Base-by-base conservation (phyloP, 2,797 vertebrate genomes). In the Chloroceryle inda region DNA sequence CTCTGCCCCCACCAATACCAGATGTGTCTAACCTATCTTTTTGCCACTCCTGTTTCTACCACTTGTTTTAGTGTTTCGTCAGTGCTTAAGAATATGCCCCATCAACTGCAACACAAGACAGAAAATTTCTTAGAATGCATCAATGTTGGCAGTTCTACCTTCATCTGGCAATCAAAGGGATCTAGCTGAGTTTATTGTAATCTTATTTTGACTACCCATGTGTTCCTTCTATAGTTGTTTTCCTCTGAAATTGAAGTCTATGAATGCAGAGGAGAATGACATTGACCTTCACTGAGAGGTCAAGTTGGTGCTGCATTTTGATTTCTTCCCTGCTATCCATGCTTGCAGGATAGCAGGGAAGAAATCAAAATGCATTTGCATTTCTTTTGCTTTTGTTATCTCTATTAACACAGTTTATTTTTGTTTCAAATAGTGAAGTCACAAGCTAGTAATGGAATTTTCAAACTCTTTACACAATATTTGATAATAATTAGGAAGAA, bases 381-480 rank as follows among this genome's bases (percentile, higher is more conserved):
- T 94, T 94, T 92, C 37, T 49, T 92, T 77, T 85, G 11, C 53
- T 44, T 72, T 84, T 63, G 26, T 78, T 82, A 47, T 56, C 56
- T 71, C 66, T 71, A 73, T 88, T 85, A 72, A 33, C 29, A 79
- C 35, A 69, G 81, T 53, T 75, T 72, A 31, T 80, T 91, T 84
- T 77, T 76, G 22, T 55, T 93, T 50, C 37, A 90, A 72, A 88
- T 80, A 87, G 79, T 77, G 21, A 89, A 87, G 44, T 74, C 63
- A 73, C 33, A 85, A 89, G 40, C 27, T 33, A 19, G n/a, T 87
- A 87, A 91, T 53, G 59, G 83, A 79, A 63, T 92, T 92, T 95
- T 91, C 77, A 82, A 85, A 82, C 15, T 40, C 83, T 76, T 81
- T 93, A 73, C 62, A 47, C 42, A 55, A 27, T 75, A 35, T 84